Percentiles rank a stretch among this genome's conserved stretches.
Conservation (phyloP, 2,113 vertebrate genomes). For the Phylloscopus trochiloides region DNA sequence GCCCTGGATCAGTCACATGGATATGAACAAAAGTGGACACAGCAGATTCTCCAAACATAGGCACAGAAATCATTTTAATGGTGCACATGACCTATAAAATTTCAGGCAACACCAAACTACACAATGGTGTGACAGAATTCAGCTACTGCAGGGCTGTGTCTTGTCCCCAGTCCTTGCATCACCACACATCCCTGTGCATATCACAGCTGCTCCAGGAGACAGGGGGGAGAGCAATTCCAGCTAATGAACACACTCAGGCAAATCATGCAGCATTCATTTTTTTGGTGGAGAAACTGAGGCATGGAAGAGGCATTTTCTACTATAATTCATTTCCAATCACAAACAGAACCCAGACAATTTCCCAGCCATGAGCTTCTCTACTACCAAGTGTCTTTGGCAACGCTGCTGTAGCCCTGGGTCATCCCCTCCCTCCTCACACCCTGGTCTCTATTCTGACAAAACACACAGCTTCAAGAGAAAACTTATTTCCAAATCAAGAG, state of each 20-base stretch:
- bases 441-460: not conserved
- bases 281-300: not conserved
- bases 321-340: not conserved
- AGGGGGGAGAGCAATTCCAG: not conserved
- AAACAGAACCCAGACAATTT: not conserved
- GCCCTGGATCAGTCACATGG: not conserved
- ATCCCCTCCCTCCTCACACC: not conserved
- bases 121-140: not conserved
- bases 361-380: not conserved
- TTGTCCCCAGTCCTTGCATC: not conserved
- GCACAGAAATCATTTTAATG: not conserved
- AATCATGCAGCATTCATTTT: not conserved
- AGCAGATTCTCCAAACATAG: not conserved
- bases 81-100: not conserved
- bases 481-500: not conserved
- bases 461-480: not conserved
- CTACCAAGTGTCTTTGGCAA: fast-evolving
- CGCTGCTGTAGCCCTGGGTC: not conserved
- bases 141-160: not conserved
- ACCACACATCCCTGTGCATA: fast-evolving
- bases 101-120: not conserved
- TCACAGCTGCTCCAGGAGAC: not conserved
- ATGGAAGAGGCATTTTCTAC: not conserved
- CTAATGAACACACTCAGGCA: not conserved
- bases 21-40: not conserved